Percentiles rank a stretch among this genome's conserved stretches.
phyloP scores from a whole-genome alignment of 2,888 invertebrate species.

The Pyrocoelia pectoralis region DNA sequence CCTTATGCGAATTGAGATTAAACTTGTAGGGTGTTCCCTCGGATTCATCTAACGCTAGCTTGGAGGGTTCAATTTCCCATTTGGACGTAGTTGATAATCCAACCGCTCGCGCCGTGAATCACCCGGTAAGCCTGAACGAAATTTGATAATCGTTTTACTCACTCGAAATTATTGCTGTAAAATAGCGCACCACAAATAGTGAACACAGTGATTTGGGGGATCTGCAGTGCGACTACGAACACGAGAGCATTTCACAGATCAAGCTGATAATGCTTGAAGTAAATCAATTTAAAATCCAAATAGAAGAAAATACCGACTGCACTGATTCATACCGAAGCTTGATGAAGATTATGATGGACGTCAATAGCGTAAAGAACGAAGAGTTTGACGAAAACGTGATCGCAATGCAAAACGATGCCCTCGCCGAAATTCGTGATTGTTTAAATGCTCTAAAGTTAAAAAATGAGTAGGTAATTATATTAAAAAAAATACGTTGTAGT shows the following conservation, averaged over 20 bases:
- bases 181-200: too few species aligned
- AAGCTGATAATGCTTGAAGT: conserved; percentile 15
- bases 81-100: too few species aligned
- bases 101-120: too few species aligned
- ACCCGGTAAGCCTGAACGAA: too few species aligned
- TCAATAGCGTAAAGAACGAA: conserved; percentile 19
- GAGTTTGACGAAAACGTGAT: conserved; percentile 23
- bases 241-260: neutral
- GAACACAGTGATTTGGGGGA: too few species aligned
- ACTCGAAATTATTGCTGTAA: too few species aligned
- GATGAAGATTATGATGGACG: conserved; percentile 27
- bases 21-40: too few species aligned
- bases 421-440: conserved; percentile 19
- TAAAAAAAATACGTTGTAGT: neutral
- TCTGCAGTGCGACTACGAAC: too few species aligned
- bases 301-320: neutral
- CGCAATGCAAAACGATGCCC: conserved; percentile 11
- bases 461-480: neutral
- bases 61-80: too few species aligned
- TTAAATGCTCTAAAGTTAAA: conserved; percentile 13
- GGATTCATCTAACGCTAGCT: too few species aligned
- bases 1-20: too few species aligned
- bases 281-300: neutral
- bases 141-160: too few species aligned
- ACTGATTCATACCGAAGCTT: conserved; percentile 14